Evolutionary conservation across 2,797 vertebrate genomes (phyloP).

Genomic region (Phrynocephalus vlangalii): DNA sequence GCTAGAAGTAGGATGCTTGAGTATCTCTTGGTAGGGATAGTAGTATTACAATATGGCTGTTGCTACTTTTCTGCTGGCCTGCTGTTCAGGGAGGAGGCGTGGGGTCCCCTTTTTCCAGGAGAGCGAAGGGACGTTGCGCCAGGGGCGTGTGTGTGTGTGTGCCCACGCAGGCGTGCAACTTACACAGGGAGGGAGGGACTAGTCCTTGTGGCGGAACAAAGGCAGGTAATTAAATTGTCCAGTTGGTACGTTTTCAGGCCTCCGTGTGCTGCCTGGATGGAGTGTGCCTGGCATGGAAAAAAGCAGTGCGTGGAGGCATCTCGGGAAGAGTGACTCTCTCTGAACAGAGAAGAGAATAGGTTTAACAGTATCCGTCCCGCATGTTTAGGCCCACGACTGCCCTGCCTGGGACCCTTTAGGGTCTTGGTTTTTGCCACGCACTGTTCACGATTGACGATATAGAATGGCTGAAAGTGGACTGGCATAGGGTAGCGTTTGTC

Average conservation of each 20-base stretch:
- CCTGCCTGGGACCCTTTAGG: too few relatives aligned
- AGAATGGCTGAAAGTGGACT: not conserved
- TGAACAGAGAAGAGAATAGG: too few relatives aligned
- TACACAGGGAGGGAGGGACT: not conserved
- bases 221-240: not conserved
- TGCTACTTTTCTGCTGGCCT: not conserved
- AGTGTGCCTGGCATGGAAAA: not conserved
- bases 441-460: too few relatives aligned
- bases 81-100: not conserved
- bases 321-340: not conserved
- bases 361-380: not conserved
- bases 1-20: too few relatives aligned
- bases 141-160: too few relatives aligned
- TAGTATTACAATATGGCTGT: too few relatives aligned
- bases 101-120: not conserved
- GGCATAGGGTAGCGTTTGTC: too few relatives aligned
- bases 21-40: too few relatives aligned
- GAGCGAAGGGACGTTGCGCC: not conserved
- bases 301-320: not conserved
- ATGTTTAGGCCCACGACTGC: not conserved
- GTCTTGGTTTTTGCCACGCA: not conserved
- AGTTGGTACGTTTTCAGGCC: not conserved
- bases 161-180: not conserved
- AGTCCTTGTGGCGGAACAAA: not conserved
- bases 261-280: rapidly evolving